Evolutionary conservation across 30 jellyfish, hydroid and myxozoan species (phyloP), one percentile per base, ranked within the genome.

Genomic region (Pelagia noctiluca): DNA sequence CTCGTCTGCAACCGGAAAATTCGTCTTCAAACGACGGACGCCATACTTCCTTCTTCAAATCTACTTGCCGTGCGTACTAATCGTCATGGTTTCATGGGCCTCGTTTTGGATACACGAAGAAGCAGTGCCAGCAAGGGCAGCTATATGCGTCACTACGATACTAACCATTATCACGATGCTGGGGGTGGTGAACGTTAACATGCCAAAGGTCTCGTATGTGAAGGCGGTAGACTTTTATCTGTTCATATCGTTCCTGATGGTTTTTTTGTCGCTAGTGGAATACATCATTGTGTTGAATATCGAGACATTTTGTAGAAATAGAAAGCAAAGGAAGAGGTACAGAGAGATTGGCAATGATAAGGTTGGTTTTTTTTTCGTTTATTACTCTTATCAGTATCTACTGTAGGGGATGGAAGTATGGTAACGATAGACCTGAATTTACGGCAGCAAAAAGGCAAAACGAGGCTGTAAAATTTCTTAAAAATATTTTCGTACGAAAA

Each of bases 41-140:
- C 79, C 88, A 30, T 95, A 80, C 49, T 95, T 95, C 84, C 46
- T 95, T 18, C 32, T 88, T 19, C 99, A 75, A 60, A 88, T 89
- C 74, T 95, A 95, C 93, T 18, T 88, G 16, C 99, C 99, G 4
- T 95, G 97, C 75, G 71, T 89, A 13, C 85, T 95, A 11, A 95
- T 95, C 63, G 99, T 95, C 78, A 86, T 89, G 93, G 99, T 95
- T 23, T 90, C 99, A 5, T 95, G 97, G 97, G 77, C 94, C 81
- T 36, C 99, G 73, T 95, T 95, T 74, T 95, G 99, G 99, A 95
- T 95, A 25, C 63, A 87, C 78, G 88, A 96, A 31, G 91, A 96
- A 13, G 99, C 99, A 3, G 96, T 89, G 35, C 99, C 99, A 23
- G 99, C 99, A 21, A 68, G 99, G 0, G 95, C 97, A 8, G 99